phyloP scores from a whole-genome alignment of 2,797 vertebrate genomes.

The Lacerta agilis region DNA sequence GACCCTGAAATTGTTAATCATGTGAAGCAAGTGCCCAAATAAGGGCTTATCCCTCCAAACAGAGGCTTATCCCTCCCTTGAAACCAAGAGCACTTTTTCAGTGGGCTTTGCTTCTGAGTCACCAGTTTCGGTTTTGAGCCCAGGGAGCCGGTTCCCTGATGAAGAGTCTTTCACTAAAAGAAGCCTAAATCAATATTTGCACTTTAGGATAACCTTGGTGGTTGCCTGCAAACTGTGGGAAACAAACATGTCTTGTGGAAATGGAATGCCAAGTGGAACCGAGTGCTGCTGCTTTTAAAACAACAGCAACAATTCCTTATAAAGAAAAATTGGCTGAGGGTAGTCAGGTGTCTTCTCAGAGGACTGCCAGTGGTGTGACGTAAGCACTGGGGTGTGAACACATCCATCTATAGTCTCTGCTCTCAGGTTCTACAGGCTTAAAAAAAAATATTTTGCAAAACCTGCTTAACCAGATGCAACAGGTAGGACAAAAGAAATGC shows the following conservation, averaged over 20 bases:
- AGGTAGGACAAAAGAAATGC: neutral
- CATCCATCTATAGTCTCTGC: neutral
- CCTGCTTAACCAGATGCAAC: neutral
- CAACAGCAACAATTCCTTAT: neutral
- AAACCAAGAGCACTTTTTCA: neutral
- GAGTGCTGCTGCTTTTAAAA: neutral
- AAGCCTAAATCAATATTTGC: conserved; percentile 9
- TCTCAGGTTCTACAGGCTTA: neutral
- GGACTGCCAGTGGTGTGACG: no score
- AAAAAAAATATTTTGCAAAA: neutral
- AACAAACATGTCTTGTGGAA: neutral
- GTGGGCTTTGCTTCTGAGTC: neutral
- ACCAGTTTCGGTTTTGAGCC: neutral
- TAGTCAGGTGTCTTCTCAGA: neutral
- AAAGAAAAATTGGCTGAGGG: no score
- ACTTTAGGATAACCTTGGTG: neutral
- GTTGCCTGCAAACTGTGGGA: neutral
- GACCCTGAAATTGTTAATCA: no score
- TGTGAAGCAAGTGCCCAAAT: neutral
- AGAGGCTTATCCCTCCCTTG: neutral
- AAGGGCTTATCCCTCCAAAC: neutral
- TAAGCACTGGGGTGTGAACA: neutral
- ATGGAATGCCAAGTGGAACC: neutral
- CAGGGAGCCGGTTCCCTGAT: neutral
- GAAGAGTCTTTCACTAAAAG: neutral